Base-by-base conservation (phyloP, 2,797 vertebrate species). In the Pangasius djambal region DNA sequence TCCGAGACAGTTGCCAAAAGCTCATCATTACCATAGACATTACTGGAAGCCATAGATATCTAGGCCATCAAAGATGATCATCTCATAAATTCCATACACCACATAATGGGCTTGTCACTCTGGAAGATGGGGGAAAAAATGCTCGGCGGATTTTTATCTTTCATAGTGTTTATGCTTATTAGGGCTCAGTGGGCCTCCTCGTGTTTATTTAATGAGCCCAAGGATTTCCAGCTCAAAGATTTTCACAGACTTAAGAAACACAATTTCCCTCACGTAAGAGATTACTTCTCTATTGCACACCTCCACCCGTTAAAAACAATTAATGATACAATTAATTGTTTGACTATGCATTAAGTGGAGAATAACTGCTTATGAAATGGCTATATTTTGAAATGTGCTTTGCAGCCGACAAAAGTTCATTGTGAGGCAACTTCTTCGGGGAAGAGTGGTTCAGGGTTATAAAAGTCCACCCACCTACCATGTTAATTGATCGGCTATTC, bases 61-160 rank as follows among this genome's bases (percentile, higher is more conserved):
- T 92, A 92, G 90, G 92, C 95, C 95, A 95, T 96, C 94, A 94
- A 91, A 94, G 93, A 94, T 93, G 93, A 96, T 95, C 93, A 93
- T 94, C 92, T 93, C 93, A 95, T 96, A 95, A 95, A 95, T 94
- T 92, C 93, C 89, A 90, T 87, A 92, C 92, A 82, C 89, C 94
- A 93, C 92, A 94, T 96, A 96, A 96, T 94, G 88, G 93, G 92
- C 91, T 94, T 95, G 94, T 94, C 95, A 95, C 90, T 95, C 92
- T 93, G 94, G 87, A 92, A 91, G 93, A 92, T 94, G 25, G 93
- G 89, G 83, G 91, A 91, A 92, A 94, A 92, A 94, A 95, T 92
- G 83, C 93, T 93, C 91, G 69, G 83, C 7, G 84, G 92, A 90
- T 94, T 94, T 95, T 95, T 94, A 95, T 94, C 93, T 93, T 93